A percentile compares a stretch with the other conserved stretches of the same genome.
phyloP scores from a whole-genome alignment of 1,140 invertebrate species.

The Hylyphantes graminicola region DNA sequence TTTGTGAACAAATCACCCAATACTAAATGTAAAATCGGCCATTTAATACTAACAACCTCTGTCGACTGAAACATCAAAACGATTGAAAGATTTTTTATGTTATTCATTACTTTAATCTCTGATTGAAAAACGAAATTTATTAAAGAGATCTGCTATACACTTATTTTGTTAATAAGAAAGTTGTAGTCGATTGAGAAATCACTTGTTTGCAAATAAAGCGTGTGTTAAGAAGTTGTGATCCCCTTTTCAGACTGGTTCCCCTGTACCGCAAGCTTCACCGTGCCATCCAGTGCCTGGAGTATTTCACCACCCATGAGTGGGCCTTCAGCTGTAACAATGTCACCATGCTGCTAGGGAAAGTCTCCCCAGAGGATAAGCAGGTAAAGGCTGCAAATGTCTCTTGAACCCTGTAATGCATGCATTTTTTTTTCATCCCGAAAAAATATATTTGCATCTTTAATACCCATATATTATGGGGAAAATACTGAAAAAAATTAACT shows the following conservation, averaged over 20 bases:
- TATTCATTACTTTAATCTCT: too few relatives aligned
- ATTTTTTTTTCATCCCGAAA: too few relatives aligned
- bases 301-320: slow-evolving; percentile 87
- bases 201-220: neutral
- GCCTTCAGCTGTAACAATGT: slow-evolving; percentile 82
- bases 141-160: too few relatives aligned
- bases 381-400: slow-evolving; percentile 59
- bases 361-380: slow-evolving; percentile 75
- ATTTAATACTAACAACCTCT: too few relatives aligned
- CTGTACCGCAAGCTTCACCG: slow-evolving; percentile 85
- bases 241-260: slow-evolving; percentile 76
- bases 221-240: neutral
- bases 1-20: too few relatives aligned
- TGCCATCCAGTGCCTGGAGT: slow-evolving; percentile 79
- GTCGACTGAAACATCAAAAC: too few relatives aligned
- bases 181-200: neutral
- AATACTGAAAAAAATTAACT: too few relatives aligned
- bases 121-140: too few relatives aligned
- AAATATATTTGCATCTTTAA: too few relatives aligned
- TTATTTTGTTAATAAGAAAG: neutral
- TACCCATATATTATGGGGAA: too few relatives aligned
- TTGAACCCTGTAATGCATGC: too few relatives aligned
- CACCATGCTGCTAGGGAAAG: slow-evolving; percentile 71
- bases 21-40: too few relatives aligned
- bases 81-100: neutral